phyloP scores from a whole-genome alignment of 2,797 vertebrate species.

The Pantherophis vulpinus region DNA sequence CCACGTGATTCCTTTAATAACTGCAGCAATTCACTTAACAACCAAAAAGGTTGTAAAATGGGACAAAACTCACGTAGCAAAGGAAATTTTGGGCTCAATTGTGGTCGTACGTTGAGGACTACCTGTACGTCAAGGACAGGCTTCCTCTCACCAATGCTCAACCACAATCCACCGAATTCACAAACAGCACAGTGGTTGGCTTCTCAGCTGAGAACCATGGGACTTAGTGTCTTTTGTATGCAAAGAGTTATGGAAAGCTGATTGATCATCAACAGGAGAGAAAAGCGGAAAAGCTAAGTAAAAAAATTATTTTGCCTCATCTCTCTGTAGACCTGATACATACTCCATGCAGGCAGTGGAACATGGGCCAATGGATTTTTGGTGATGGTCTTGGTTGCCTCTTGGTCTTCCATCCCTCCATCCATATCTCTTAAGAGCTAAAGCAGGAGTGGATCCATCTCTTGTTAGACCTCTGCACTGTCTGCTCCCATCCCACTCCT shows the following conservation, averaged over 20 bases:
- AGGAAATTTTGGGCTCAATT: neutral
- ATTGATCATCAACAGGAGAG: neutral
- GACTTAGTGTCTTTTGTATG: neutral
- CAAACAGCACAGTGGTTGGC: neutral
- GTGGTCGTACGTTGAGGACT: neutral
- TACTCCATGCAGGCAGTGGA: neutral
- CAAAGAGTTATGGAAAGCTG: neutral
- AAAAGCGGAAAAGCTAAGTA: neutral
- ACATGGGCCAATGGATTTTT: neutral
- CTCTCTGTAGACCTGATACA: neutral
- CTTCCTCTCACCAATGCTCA: neutral
- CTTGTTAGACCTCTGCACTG: neutral
- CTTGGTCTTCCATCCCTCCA: neutral
- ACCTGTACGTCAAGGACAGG: neutral
- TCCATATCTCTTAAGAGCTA: neutral
- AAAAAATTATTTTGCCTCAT: neutral
- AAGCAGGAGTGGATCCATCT: neutral
- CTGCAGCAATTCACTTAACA: neutral
- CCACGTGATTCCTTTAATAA: too few species aligned
- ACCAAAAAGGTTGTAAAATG: neutral
- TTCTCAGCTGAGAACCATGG: neutral
- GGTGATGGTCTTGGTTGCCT: neutral
- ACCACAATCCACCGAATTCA: neutral
- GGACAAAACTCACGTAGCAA: neutral
- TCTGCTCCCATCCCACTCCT: neutral